A percentile compares a stretch with the other conserved stretches of the same genome.
These are phyloP conservation scores for Electrophaes corylata DNA, from an alignment of 2,888 invertebrate genomes.

Conservation along the genomic window DNA sequence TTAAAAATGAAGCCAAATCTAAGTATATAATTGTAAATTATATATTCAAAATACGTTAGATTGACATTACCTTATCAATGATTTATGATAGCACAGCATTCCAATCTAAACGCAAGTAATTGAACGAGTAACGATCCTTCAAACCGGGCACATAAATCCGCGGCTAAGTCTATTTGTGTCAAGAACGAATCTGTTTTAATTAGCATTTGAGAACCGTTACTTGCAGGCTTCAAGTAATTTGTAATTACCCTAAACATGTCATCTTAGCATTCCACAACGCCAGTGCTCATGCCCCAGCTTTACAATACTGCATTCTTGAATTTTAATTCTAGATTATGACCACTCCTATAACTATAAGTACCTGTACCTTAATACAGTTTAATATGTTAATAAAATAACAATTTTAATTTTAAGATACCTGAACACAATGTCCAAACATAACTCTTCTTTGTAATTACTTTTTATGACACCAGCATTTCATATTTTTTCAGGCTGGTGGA, in stretches of 20 bases:
- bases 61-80: neutral
- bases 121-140: conserved; percentile 18
- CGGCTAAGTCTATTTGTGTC: conserved; percentile 53
- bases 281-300: conserved; percentile 1
- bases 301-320: conserved; percentile 1
- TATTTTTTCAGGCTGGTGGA: conserved; percentile 73
- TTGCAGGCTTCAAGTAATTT: conserved; percentile 28
- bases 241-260: conserved; percentile 35
- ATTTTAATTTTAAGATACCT: neutral
- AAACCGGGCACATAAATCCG: conserved; percentile 43
- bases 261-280: conserved; percentile 17
- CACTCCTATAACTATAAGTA: neutral
- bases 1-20: neutral
- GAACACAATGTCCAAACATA: neutral
- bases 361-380: neutral
- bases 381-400: neutral
- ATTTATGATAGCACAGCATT: conserved; percentile 15
- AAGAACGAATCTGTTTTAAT: conserved; percentile 53
- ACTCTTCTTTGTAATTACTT: too few species aligned
- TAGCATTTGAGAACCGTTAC: conserved; percentile 54
- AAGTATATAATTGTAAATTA: neutral
- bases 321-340: conserved; percentile 6
- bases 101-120: conserved; percentile 10
- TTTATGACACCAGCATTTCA: too few species aligned
- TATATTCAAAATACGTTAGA: neutral